These are phyloP conservation scores for Hemaris fuciformis DNA, from an alignment of 2,888 invertebrate genomes.

Conservation along the genomic window DNA sequence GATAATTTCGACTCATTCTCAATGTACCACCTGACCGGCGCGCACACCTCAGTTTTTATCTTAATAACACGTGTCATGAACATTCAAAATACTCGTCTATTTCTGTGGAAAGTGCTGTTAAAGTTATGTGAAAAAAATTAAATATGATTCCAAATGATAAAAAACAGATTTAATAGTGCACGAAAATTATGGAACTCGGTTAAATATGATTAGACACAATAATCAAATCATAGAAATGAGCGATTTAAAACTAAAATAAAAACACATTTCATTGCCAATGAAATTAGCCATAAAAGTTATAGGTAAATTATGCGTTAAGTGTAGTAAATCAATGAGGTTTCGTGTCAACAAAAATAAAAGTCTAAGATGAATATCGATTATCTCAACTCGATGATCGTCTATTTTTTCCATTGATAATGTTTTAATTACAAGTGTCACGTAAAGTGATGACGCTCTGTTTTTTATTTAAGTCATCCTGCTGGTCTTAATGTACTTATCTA, in stretches of 20 bases:
- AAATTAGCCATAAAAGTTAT: too few species aligned
- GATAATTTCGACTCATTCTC: constrained; percentile 32
- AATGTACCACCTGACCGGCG: constrained; percentile 14
- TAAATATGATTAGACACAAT: too few species aligned
- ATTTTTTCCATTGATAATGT: background rate
- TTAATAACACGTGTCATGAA: background rate
- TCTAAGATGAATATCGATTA: background rate
- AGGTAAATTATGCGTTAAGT: too few species aligned
- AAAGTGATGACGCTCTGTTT: background rate
- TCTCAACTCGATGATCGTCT: background rate
- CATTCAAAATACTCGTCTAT: background rate
- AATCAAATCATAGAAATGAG: too few species aligned
- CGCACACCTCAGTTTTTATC: constrained; percentile 6
- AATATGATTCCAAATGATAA: background rate
- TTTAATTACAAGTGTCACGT: background rate
- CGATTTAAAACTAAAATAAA: too few species aligned
- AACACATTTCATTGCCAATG: too few species aligned
- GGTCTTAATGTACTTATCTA: background rate
- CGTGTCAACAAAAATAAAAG: background rate
- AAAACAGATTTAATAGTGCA: too few species aligned
- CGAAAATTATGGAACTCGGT: background rate
- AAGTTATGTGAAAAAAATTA: too few species aligned
- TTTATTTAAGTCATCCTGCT: background rate
- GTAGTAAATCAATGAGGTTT: background rate
- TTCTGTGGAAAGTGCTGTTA: background rate